Evolutionary conservation across 2,888 invertebrate genomes (phyloP).

Genomic region (Xanthostigma xanthostigma): DNA sequence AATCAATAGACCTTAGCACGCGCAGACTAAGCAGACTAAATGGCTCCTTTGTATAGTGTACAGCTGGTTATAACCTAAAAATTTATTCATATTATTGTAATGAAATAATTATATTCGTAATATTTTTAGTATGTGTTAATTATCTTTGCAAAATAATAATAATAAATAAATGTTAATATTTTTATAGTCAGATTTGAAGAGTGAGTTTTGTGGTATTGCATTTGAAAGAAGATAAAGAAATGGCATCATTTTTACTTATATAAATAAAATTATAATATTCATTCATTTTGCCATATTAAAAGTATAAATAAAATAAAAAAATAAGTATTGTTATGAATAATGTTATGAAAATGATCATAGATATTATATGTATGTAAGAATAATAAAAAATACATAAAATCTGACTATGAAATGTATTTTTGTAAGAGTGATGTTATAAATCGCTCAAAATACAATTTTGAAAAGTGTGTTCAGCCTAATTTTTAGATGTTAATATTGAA

Average conservation of each 20-base stretch:
- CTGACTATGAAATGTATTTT: constrained; percentile 26
- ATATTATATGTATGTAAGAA: constrained; percentile 17
- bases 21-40: too few species aligned
- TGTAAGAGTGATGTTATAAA: too few species aligned
- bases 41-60: not conserved
- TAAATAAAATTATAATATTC: constrained; percentile 3
- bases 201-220: constrained; percentile 30
- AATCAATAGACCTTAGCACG: too few species aligned
- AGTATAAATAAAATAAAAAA: constrained; percentile 17
- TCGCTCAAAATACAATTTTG: constrained; percentile 8
- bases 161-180: constrained; percentile 16
- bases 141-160: not conserved
- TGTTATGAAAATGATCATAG: constrained; percentile 12
- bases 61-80: not conserved
- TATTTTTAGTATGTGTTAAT: not conserved
- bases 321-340: too few species aligned
- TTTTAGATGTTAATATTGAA: too few species aligned
- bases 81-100: too few species aligned
- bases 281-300: constrained; percentile 17
- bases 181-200: constrained; percentile 29
- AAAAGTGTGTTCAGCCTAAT: constrained; percentile 10
- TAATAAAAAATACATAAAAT: constrained; percentile 22
- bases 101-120: not conserved
- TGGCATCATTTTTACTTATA: constrained; percentile 6
- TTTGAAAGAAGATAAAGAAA: constrained; percentile 11